Base-by-base conservation (phyloP, 1,140 invertebrate genomes). In the Papilio helenus region DNA sequence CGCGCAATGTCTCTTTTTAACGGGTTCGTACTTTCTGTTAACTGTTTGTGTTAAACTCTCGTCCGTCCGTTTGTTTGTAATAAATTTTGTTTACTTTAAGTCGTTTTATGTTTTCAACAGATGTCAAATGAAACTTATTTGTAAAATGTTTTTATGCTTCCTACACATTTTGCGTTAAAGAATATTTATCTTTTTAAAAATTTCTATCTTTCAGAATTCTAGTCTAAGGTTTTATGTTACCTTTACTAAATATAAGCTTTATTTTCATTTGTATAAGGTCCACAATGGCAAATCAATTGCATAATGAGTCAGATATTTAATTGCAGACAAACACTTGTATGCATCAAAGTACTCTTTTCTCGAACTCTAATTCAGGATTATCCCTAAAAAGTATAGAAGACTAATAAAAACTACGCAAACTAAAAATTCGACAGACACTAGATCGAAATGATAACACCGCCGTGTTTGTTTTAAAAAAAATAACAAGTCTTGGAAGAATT, bases 1-100 rank as follows among this genome's bases (percentile, higher is more conserved):
- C 73, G 68, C 73, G 79, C 81, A 83, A 81, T 81, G 79, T 82
- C 81, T 81, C 84, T 82, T 82, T 86, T 39, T 39, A 7, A 39
- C 83, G 85, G 86, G 83, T 83, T 61, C 51, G 79, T 81, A 73
- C 71, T 82, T 78, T 81, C 80, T 79, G 76, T 79, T 71, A 79
- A 79, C 79, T 81, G 42, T 72, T 46, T 79, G 73, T 81, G 73
- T 29, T 82, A 72, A 85, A 87, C 82, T 85, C 79, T 79, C 16
- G 72, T 81, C 77, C 81, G 81, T 84, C 72, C 26, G 73, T 86
- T 16, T 72, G 72, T 79, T 51, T 44, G 26, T 65, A 29, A 29
- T 58, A 9, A 55, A 55, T 55, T 55, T 55, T 55, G 51, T 55
- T 55, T 55, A n/a, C 18, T 55, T 55, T 7, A 16, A 8, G 16